phyloP scores from a whole-genome alignment of 2,797 vertebrate species.

The Spondyliosoma cantharus region DNA sequence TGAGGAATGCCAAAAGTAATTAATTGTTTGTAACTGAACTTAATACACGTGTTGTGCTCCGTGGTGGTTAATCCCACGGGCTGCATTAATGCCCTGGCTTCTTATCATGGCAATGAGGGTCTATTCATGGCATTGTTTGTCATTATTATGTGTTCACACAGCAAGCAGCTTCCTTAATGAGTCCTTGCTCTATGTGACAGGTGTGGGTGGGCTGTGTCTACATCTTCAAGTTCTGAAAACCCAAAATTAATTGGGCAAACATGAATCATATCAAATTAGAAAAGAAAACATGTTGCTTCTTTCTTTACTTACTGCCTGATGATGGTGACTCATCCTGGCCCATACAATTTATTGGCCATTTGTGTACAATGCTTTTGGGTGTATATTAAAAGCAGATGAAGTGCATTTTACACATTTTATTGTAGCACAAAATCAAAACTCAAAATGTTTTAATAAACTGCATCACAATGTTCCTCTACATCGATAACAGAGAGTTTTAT shows the following conservation, averaged over 20 bases:
- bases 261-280: background rate
- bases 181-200: conserved; percentile 29
- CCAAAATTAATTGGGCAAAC: conserved; percentile 4
- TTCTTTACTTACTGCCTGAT: background rate
- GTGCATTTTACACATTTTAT: background rate
- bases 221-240: background rate
- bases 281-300: background rate
- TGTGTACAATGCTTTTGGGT: too few species aligned
- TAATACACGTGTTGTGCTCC: conserved; percentile 49
- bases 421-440: background rate
- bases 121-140: conserved; percentile 61
- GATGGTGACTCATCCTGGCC: background rate
- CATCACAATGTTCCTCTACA: background rate
- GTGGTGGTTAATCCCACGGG: conserved; percentile 44
- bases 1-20: conserved; percentile 68
- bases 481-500: background rate
- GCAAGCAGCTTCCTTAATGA: conserved; percentile 62
- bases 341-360: background rate
- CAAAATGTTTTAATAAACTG: background rate
- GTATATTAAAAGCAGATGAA: background rate
- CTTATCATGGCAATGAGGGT: conserved; percentile 63
- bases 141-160: conserved; percentile 59
- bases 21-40: conserved; percentile 51
- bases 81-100: conserved; percentile 52
- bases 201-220: conserved; percentile 32